These are phyloP conservation scores for Drosophila robusta DNA, from an alignment of 2,888 invertebrate species.

Conservation along the genomic window DNA sequence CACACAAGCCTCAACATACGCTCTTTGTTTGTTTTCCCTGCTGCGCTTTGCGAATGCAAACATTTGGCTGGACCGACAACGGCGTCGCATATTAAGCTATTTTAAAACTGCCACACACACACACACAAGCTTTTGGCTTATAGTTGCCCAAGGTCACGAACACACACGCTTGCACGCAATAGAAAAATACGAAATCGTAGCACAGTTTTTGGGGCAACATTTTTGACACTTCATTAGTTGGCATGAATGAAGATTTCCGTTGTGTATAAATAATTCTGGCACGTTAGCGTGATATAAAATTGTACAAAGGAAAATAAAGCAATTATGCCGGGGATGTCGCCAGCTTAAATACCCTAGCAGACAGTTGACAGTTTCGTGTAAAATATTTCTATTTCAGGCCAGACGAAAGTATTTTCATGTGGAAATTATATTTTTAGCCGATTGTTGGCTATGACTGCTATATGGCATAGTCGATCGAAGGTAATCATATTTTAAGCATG, in stretches of 20 bases:
- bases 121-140: constrained; percentile 31
- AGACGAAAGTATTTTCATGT: neutral
- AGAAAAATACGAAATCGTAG: constrained; percentile 45
- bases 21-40: constrained; percentile 54
- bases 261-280: constrained; percentile 58
- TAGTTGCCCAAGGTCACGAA: constrained; percentile 53
- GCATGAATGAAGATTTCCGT: constrained; percentile 69
- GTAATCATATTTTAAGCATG: too few relatives aligned
- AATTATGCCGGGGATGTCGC: neutral
- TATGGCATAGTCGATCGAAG: too few relatives aligned
- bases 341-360: constrained; percentile 1
- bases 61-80: constrained; percentile 7
- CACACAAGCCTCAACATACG: neutral
- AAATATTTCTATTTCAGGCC: neutral
- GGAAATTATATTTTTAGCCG: too few relatives aligned
- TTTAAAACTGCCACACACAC: constrained; percentile 59
- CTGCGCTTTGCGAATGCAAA: constrained; percentile 65
- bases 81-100: constrained; percentile 66
- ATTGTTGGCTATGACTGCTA: too few relatives aligned
- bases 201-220: constrained; percentile 60
- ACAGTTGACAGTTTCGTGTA: neutral
- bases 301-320: constrained; percentile 15
- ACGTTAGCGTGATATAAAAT: constrained; percentile 41
- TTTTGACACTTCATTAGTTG: constrained; percentile 78
- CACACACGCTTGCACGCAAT: constrained; percentile 14